Evolutionary conservation across 1,140 invertebrate genomes (phyloP), one percentile per base, ranked within the genome.

Genomic region (Brachionus paranguensis): DNA sequence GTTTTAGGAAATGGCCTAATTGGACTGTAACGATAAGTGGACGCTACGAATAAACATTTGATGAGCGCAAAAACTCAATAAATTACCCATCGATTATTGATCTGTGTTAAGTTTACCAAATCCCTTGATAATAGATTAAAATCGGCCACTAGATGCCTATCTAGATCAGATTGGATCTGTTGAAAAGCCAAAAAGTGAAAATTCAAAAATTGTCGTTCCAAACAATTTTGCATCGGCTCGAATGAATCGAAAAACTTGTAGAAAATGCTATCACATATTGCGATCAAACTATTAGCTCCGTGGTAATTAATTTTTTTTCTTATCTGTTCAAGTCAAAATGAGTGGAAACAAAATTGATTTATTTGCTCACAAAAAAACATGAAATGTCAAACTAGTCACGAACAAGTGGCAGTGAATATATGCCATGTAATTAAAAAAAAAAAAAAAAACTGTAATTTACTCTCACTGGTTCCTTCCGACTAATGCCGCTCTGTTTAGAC

Each of bases 201-300:
- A 76, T 76, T 76, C 20, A 53, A 76, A 76, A 76, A 76, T 76
- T 76, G 72, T 76, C 72, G 72, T 76, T 76, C 72, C 43, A 76
- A 47, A 12, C n/a, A 37, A 76, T 76, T 53, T 45, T 74, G n/a
- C 2, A 76, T 76, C 45, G 72, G 72, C 72, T 76, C 20, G 6
- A 24, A 76, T 76, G 20, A 74, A 43, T 74, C 1, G n/a, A 74
- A 74, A 74, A 50, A 76, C 41, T 50, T 76, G 72, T 24, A 27
- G 37, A 72, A 72, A 72, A 45, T 45, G 68, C 68, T 76, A 76
- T 76, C 72, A 53, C 72, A 76, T 72, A 20, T 17, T 72, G 68
- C 41, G 37, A 72, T 72, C 68, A 72, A 60, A 24, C 53, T 11
- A 60, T 27, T 60, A 60, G n/a, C 5, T 60, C 17, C 20, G 17